Evolutionary conservation across 2,888 invertebrate genomes (phyloP).

Genomic region (Lumbricus terrestris): DNA sequence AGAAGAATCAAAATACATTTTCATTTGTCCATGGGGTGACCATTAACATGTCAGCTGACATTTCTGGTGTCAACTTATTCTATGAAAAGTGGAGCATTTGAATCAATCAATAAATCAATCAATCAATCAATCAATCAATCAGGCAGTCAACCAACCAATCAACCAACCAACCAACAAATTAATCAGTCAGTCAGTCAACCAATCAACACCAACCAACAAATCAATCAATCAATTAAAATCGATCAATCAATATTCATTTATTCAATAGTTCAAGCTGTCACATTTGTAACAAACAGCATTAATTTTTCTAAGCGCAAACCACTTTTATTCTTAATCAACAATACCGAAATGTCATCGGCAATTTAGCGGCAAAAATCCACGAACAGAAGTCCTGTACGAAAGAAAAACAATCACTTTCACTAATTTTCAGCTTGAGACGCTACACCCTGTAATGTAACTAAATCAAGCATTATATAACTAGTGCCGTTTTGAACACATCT

Average conservation of each 20-base stretch:
- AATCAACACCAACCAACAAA: no score
- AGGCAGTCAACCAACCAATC: no score
- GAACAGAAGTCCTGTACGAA: background rate
- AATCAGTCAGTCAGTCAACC: no score
- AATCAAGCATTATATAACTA: background rate
- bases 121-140: background rate
- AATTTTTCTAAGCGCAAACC: background rate
- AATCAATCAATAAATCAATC: background rate
- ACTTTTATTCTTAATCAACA: background rate
- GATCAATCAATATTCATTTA: no score
- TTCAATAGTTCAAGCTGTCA: no score
- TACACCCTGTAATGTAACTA: background rate
- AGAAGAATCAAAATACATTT: no score
- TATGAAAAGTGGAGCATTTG: background rate
- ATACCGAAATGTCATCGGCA: background rate
- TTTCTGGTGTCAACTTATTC: no score
- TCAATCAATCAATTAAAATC: no score
- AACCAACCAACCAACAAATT: no score
- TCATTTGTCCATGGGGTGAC: no score
- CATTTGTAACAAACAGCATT: background rate
- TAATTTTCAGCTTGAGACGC: background rate
- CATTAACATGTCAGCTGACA: no score
- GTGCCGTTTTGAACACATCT: background rate
- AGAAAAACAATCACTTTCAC: background rate
- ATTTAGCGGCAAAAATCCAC: background rate